Evolutionary conservation across 2,797 vertebrate genomes (phyloP), one percentile per base, ranked within the genome.

Genomic region (Semaprochilodus insignis): DNA sequence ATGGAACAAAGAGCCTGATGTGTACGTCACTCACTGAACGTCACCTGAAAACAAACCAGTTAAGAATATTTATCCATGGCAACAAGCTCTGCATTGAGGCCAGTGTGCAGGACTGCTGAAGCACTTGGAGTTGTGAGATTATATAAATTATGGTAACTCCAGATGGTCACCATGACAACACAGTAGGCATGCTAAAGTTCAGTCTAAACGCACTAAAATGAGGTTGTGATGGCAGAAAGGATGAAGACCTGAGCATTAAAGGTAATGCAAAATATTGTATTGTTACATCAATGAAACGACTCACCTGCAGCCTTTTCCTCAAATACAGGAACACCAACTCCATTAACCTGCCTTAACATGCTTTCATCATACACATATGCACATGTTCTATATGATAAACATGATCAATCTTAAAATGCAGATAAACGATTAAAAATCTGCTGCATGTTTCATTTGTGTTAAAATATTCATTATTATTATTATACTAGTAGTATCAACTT

Each of bases 11-110:
- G 44, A 72, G 27, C 31, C 71, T 36, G 0, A 62, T 77, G 69
- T 36, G 19, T 88, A 90, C 16, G 57, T 83, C 86, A 90, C 88
- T 88, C 85, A 76, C 89, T 80, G 72, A 86, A 84, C 78, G 89
- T 84, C 66, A 89, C 89, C 90, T 93, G 86, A 90, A 90, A 91
- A 89, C 88, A 52, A 87, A 90, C 87, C 89, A 79, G 88, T 89
- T 84, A 85, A 91, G 90, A 90, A 90, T 92, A 94, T 91, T 91
- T 94, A 16, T 84, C 94, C 93, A 95, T 95, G 93, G 94, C 92
- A 95, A 95, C 94, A 94, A 90, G 91, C 91, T 82, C 86, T 57
- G 82, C 91, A 91, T 92, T 93, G 89, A 92, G 90, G 88, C 91
- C 91, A 92, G 90, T 87, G 89, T 88, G 90, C 89, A 90, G 91